Conservation (phyloP, 2,888 invertebrate genomes). For the Orchesellides sinensis region DNA sequence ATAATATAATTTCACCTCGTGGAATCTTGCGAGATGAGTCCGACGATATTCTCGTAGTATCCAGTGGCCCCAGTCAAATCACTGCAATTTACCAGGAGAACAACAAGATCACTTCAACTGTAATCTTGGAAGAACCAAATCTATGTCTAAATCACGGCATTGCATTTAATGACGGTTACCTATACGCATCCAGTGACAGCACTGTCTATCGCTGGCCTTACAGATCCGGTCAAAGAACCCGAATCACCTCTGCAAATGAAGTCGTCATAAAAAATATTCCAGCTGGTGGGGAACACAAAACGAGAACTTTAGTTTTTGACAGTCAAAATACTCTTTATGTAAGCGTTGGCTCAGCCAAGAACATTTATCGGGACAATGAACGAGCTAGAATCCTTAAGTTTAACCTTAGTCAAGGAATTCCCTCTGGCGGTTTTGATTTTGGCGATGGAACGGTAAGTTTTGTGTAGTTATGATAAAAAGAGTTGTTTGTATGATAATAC, state of each 20-base stretch:
- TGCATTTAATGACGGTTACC: conserved; percentile 47
- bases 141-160: conserved; percentile 66
- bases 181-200: conserved; percentile 66
- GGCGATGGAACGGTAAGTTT: conserved; percentile 36
- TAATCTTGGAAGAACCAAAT: conserved; percentile 24
- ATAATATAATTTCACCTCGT: conserved; percentile 1
- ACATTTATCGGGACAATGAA: conserved; percentile 56
- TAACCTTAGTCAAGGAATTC: conserved; percentile 19
- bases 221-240: conserved; percentile 53
- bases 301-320: conserved; percentile 65
- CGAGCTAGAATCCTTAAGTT: conserved; percentile 64
- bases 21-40: conserved; percentile 54
- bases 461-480: no score
- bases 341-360: conserved; percentile 52
- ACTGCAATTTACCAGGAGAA: conserved; percentile 33
- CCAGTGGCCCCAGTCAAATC: conserved; percentile 10
- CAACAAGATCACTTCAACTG: neutral
- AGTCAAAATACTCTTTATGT: conserved; percentile 42
- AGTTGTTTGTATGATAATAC: neutral
- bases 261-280: conserved; percentile 59
- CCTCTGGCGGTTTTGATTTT: conserved; percentile 11
- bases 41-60: conserved; percentile 66
- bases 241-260: conserved; percentile 28
- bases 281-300: conserved; percentile 39
- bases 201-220: conserved; percentile 70